A percentile compares a stretch with the other conserved stretches of the same genome.
Evolutionary conservation across 1,140 invertebrate species (phyloP).

Genomic region (Argopecten irradians): DNA sequence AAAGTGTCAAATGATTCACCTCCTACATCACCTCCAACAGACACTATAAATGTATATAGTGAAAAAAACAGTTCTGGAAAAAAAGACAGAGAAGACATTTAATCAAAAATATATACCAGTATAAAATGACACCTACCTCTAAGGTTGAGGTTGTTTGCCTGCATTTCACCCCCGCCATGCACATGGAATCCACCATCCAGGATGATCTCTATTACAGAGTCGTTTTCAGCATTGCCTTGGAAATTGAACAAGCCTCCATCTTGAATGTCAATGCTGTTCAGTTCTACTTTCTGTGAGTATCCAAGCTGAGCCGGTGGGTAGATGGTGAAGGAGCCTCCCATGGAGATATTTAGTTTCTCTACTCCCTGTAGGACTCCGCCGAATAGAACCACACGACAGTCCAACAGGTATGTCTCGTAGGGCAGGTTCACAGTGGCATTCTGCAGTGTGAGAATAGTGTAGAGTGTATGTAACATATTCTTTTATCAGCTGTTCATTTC

Average conservation of each 20-base stretch:
- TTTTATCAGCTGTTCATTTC: too few species aligned
- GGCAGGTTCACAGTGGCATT: constrained; percentile 66
- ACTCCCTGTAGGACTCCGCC: constrained; percentile 64
- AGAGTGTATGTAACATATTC: not conserved
- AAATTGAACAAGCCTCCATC: constrained; percentile 66
- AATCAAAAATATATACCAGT: too few species aligned
- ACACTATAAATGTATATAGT: too few species aligned
- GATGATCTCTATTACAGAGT: constrained; percentile 54
- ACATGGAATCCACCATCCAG: constrained; percentile 61
- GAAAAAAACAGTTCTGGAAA: too few species aligned
- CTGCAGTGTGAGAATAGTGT: constrained; percentile 40
- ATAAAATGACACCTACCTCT: constrained; percentile 41
- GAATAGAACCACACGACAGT: constrained; percentile 59
- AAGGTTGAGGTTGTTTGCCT: constrained; percentile 56
- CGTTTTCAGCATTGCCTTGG: constrained; percentile 55
- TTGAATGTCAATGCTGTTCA: constrained; percentile 66
- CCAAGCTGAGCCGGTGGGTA: constrained; percentile 58
- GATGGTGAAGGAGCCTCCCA: constrained; percentile 60
- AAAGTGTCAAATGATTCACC: too few species aligned
- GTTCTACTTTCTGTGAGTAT: constrained; percentile 29
- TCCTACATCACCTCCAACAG: too few species aligned
- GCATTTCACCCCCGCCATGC: constrained; percentile 62
- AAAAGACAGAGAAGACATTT: too few species aligned
- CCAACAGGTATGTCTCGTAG: constrained; percentile 61
- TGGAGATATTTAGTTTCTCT: constrained; percentile 65